These are phyloP conservation scores for Plagodis dolabraria DNA, from an alignment of 2,888 invertebrate species.

Conservation along the genomic window DNA sequence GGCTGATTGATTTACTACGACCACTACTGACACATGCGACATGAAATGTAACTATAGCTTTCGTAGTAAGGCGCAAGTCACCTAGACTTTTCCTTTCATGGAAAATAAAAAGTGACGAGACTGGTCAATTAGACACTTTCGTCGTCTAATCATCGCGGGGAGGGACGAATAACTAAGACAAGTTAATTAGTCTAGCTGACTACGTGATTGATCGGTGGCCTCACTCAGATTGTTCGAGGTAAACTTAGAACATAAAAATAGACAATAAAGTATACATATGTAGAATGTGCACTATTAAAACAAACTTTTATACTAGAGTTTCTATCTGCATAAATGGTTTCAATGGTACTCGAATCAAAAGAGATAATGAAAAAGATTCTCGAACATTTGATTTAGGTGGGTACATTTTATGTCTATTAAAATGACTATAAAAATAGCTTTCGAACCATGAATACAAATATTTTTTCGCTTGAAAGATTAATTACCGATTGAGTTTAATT, in stretches of 20 bases:
- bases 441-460: too few relatives aligned
- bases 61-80: constrained; percentile 26
- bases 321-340: too few relatives aligned
- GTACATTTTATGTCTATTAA: too few relatives aligned
- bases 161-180: constrained; percentile 37
- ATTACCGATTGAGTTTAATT: too few relatives aligned
- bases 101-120: constrained; percentile 51
- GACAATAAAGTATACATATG: too few relatives aligned
- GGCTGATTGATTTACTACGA: constrained; percentile 52
- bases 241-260: background rate
- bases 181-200: constrained; percentile 39
- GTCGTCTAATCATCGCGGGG: constrained; percentile 47
- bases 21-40: constrained; percentile 12
- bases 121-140: constrained; percentile 59
- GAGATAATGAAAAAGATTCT: too few relatives aligned
- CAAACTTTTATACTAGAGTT: too few relatives aligned
- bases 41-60: constrained; percentile 32
- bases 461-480: too few relatives aligned
- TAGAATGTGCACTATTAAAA: too few relatives aligned
- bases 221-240: background rate
- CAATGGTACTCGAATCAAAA: too few relatives aligned
- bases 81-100: constrained; percentile 40
- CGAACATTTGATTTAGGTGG: too few relatives aligned
- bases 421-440: too few relatives aligned
- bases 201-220: constrained; percentile 2